These are phyloP conservation scores for Macaca fascicularis DNA, from an alignment of 2,113 vertebrate species.

Conservation along the genomic window DNA sequence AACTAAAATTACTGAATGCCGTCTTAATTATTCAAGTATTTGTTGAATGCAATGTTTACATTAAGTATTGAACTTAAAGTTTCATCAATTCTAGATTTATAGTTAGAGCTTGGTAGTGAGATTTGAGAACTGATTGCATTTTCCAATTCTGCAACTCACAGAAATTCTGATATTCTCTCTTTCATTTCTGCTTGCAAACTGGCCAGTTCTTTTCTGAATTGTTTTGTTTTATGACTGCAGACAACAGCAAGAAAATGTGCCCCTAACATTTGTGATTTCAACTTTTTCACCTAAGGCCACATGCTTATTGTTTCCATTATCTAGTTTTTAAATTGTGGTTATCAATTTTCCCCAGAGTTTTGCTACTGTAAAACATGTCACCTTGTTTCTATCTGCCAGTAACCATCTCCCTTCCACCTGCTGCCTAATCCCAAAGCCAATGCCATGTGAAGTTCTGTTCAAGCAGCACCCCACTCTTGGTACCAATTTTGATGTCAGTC, in stretches of 20 bases:
- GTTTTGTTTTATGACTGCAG: neutral
- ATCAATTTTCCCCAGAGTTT: neutral
- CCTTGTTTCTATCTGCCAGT: neutral
- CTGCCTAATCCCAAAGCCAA: neutral
- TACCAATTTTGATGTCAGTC: neutral
- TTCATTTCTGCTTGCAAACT: neutral
- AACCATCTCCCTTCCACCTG: neutral
- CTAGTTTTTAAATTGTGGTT: neutral
- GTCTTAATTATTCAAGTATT: neutral
- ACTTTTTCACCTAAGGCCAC: neutral
- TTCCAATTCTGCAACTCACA: neutral
- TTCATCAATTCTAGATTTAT: neutral
- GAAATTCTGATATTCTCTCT: neutral
- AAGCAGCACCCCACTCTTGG: neutral
- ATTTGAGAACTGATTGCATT: neutral
- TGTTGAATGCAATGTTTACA: neutral
- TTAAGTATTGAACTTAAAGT: neutral
- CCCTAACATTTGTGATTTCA: neutral
- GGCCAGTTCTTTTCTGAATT: neutral
- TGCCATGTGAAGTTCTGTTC: neutral
- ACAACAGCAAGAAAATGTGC: neutral
- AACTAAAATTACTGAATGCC: neutral
- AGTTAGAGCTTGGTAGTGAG: neutral
- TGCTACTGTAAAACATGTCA: neutral
- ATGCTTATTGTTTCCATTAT: neutral